Base-by-base conservation (phyloP, 2,888 invertebrate species). In the Xanthia togata region DNA sequence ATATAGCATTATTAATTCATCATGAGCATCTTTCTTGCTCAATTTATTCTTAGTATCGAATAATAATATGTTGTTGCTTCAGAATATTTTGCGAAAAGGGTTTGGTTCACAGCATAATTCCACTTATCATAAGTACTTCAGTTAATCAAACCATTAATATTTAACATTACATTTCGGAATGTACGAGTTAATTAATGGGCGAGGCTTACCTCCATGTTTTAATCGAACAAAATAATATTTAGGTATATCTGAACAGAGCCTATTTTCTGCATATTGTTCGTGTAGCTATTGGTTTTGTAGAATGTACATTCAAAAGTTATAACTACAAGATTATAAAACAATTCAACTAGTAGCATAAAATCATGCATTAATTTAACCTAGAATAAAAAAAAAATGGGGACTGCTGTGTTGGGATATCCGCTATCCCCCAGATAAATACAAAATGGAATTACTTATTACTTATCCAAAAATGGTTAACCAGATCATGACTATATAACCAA, bases 91-190 rank as follows among this genome's bases (percentile, higher is more conserved):
- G 59, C 55, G 17, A 59, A 57, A 67, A 38, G 55, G 67, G 53
- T 47, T 82, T 20, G 59, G 57, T 76, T 62, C 26, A 26, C 26
- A 76, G 20, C 26, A 44, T 50, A 59, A 70, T 70, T 67, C 50
- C 14, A 85, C 26, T 76, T 82, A 85, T 82, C n/a, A 31, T 31
- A 31, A 31, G 31, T 70, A 63, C 53, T 71, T 64, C 83, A 44
- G 55, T 69, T 77, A 82, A 76, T 77, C 78, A 86, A 82, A 82
- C 63, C 4, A 85, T 71, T 82, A 62, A 84, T 86, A 82, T 69
- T 82, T 74, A 44, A 69, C 35, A 60, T 86, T 71, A 82, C 35
- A 86, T 69, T 83, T 78, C 14, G 41, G 67, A 83, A 79, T 86
- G 70, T 31, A 62, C 53, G 23, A 84, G 60, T 71, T 65, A 86